Conservation (phyloP, 2,113 vertebrate genomes). For the Tapirus terrestris region DNA sequence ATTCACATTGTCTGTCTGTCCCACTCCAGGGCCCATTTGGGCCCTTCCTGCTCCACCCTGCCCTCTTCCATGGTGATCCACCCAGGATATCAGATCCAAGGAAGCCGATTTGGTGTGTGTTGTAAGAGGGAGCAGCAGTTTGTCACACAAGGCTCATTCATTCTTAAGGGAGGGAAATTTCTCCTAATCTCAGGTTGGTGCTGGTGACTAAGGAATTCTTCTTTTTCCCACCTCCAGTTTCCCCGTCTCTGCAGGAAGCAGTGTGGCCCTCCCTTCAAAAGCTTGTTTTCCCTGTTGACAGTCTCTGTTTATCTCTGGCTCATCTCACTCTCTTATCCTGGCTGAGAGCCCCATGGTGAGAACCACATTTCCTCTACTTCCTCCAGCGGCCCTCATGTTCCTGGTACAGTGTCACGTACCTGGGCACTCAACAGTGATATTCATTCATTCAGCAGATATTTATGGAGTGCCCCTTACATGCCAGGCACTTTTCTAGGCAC, state of each 20-base stretch:
- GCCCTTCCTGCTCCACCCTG: not conserved
- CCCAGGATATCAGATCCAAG: not conserved
- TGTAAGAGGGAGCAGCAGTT: not conserved
- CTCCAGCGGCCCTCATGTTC: not conserved
- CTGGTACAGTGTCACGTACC: not conserved
- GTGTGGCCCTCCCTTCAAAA: not conserved
- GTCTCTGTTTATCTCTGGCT: not conserved
- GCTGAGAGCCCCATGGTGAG: not conserved
- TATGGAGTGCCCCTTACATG: not conserved
- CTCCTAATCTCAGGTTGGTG: not conserved
- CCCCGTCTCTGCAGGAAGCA: not conserved
- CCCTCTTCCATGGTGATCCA: not conserved
- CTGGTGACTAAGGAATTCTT: constrained; percentile 44
- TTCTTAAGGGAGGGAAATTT: not conserved
- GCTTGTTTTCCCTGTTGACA: not conserved
- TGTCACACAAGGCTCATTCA: not conserved
- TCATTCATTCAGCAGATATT: not conserved
- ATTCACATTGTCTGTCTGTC: rapidly evolving
- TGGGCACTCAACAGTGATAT: not conserved
- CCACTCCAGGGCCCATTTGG: not conserved
- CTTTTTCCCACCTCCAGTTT: not conserved
- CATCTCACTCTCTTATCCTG: not conserved
- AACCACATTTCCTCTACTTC: not conserved
- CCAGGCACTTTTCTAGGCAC: not conserved
- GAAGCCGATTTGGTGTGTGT: not conserved